Base-by-base conservation (phyloP, 1,140 invertebrate genomes). In the Sycophila sp. region DNA sequence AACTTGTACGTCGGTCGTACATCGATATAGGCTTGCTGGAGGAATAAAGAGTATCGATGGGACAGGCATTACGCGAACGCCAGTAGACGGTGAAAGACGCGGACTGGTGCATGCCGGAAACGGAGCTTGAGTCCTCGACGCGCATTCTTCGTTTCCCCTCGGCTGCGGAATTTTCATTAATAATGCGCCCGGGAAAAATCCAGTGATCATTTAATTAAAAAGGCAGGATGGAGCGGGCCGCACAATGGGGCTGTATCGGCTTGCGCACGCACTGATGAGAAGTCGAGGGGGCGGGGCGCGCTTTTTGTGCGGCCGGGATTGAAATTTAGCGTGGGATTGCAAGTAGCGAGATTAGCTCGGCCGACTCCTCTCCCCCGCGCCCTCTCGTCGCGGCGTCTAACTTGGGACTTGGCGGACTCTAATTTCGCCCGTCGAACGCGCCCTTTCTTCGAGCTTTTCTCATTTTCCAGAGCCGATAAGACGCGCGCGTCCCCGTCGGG, bases 291-390 rank as follows among this genome's bases (percentile, higher is more conserved):
- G 30, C 66, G 70, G 36, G 42, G 24, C 68, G 15, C 13, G 74
- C 79, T 78, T 83, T 83, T 83, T 81, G 78, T 84, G 76, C 76
- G 76, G 75, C 73, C 75, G 73, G 75, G 77, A 84, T 84, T 83
- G 80, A 83, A 84, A 84, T 83, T 83, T 82, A 84, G 77, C 80
- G 77, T 83, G 71, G 76, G 77, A 83, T 83, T 55, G 67, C 70
- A 77, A 81, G 73, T 77, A 76, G 70, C 78, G 77, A 81, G 80
- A 81, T 81, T 81, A 81, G 78, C 76, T 77, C 68, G 73, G 73
- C 69, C 56, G 59, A 64, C 51, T 72, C 69, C 72, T 75, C 56
- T 65, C 69, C 65, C 38, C 34, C 66, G 49, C 22, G 30, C 45
- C 40, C 62, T 58, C 15, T 13, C 32, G 40, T 53, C 32, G 8